phyloP scores from a whole-genome alignment of 2,888 invertebrate species.

The Netelia virgata region DNA sequence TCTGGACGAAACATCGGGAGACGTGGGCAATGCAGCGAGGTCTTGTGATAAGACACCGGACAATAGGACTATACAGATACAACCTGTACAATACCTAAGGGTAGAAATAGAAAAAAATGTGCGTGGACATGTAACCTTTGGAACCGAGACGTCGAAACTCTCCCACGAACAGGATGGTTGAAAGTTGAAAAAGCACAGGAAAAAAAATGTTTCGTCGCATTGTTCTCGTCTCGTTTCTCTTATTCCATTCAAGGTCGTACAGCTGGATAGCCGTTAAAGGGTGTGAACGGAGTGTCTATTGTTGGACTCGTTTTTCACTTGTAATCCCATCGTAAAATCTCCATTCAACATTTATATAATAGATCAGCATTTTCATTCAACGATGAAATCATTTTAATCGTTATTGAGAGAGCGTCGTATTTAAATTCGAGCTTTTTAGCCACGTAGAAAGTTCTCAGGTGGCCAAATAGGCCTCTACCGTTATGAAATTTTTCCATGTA shows the following conservation, averaged over 20 bases:
- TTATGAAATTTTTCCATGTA: too few relatives aligned
- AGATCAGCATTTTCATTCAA: constrained; percentile 19
- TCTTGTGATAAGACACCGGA: constrained; percentile 17
- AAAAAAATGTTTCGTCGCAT: constrained; percentile 14
- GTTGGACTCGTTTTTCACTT: neutral
- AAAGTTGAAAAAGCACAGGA: constrained; percentile 28
- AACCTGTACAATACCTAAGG: neutral
- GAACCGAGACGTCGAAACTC: neutral
- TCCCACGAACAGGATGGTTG: constrained; percentile 11
- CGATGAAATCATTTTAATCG: neutral
- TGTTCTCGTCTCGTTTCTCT: neutral
- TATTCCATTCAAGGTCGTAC: constrained; percentile 17
- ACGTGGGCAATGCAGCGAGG: constrained; percentile 8
- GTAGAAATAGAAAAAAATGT: constrained; percentile 11
- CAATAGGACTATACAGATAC: constrained; percentile 7
- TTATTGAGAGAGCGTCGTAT: neutral
- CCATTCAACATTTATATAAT: constrained; percentile 2
- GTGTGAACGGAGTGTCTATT: constrained; percentile 16
- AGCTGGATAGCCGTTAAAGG: neutral
- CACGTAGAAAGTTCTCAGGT: too few relatives aligned
- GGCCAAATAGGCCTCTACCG: too few relatives aligned
- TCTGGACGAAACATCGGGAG: neutral
- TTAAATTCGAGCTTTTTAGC: too few relatives aligned
- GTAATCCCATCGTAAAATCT: neutral
- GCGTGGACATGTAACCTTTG: constrained; percentile 1